Evolutionary conservation across 1,140 invertebrate genomes (phyloP), one percentile per base, ranked within the genome.

Genomic region (Lineus longissimus): DNA sequence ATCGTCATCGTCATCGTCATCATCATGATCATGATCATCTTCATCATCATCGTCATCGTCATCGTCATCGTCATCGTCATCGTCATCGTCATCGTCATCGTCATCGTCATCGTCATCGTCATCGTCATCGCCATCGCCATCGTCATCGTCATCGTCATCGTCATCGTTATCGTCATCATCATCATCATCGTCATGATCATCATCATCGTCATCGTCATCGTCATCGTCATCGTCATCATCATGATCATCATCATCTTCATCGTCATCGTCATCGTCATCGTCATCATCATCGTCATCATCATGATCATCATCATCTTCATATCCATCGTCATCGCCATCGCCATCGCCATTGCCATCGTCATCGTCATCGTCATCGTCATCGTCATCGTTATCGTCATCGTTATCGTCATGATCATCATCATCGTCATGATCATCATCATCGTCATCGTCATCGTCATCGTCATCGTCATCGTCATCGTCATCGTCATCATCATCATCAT

Each of bases 401-500:
- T n/a, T n/a, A n/a, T n/a, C n/a, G n/a, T n/a, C n/a, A n/a, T n/a
- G n/a, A n/a, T n/a, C n/a, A n/a, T n/a, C n/a, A n/a, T n/a, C n/a
- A n/a, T n/a, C n/a, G n/a, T n/a, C n/a, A n/a, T n/a, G n/a, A n/a
- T n/a, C n/a, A n/a, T n/a, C n/a, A n/a, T n/a, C n/a, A n/a, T n/a
- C n/a, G n/a, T 43, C 41, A 43, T 43, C 41, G 41, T 43, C 41
- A 43, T 43, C 41, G 41, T 43, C 41, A 43, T 43, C 41, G 41
- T 43, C 41, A 43, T 43, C 41, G 41, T 43, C 41, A 43, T 43
- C 41, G 41, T 43, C 41, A 43, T 43, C 41, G 41, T 43, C 41
- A 43, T 43, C 41, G 41, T 43, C 41, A 43, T 43, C 41, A n/a
- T 43, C 41, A 43, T 43, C 41, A n/a, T 43, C 41, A 43, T 43